These are phyloP conservation scores for Anticlea derivata DNA, from an alignment of 2,888 invertebrate species.

Conservation along the genomic window DNA sequence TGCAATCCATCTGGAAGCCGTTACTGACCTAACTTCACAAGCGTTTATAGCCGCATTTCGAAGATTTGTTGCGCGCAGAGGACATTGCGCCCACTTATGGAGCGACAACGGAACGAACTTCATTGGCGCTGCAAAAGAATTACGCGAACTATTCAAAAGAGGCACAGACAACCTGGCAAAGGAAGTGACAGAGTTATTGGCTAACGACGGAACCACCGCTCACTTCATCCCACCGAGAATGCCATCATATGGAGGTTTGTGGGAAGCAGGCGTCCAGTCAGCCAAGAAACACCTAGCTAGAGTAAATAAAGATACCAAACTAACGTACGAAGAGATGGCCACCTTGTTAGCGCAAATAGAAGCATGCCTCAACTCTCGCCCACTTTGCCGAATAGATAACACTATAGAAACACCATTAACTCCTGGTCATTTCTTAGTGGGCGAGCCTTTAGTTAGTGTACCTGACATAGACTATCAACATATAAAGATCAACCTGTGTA, in stretches of 20 bases:
- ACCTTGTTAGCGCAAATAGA: conserved; percentile 16
- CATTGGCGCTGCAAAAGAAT: conserved; percentile 12
- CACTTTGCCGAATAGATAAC: conserved; percentile 2
- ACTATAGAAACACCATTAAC: not conserved
- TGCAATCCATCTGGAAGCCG: conserved; percentile 44
- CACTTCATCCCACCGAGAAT: conserved; percentile 30
- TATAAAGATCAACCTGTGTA: not conserved
- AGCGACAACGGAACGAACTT: conserved; percentile 36
- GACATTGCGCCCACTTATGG: conserved; percentile 27
- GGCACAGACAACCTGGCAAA: conserved; percentile 3
- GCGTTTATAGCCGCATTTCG: conserved; percentile 35
- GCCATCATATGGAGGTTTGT: conserved; percentile 35
- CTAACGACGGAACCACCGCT: conserved; percentile 26
- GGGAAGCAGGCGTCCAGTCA: conserved; percentile 34
- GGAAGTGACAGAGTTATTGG: no score
- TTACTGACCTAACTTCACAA: conserved; percentile 38
- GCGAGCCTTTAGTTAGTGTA: conserved; percentile 4
- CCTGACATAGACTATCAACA: conserved; percentile 5
- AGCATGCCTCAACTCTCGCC: conserved; percentile 19
- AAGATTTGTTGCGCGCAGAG: conserved; percentile 31
- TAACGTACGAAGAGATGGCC: conserved; percentile 21
- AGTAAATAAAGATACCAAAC: conserved; percentile 27
- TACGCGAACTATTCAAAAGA: conserved; percentile 14
- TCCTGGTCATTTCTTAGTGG: conserved; percentile 18
- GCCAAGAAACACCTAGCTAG: conserved; percentile 33